Conservation (phyloP, 1,140 invertebrate species). For the Pogonus chalceus region DNA sequence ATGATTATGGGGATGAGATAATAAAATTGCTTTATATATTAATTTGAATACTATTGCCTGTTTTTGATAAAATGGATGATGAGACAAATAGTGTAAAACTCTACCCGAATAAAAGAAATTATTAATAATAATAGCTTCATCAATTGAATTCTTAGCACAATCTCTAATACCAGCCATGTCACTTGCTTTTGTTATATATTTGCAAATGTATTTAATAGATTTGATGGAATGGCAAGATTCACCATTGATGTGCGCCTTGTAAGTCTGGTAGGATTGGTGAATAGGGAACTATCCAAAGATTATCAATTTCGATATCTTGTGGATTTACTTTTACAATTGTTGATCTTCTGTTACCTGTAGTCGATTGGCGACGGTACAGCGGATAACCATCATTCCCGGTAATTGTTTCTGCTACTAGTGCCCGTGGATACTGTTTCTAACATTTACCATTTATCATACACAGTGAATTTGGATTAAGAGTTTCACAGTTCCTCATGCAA, state of each 20-base stretch:
- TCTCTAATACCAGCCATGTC: too few species aligned
- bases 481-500: conserved; percentile 24
- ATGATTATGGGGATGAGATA: too few species aligned
- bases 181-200: too few species aligned
- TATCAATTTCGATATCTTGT: conserved; percentile 25
- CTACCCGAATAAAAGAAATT: too few species aligned
- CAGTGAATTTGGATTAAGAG: conserved; percentile 33
- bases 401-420: conserved; percentile 22
- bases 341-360: conserved; percentile 31
- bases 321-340: conserved; percentile 20
- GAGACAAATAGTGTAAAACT: too few species aligned
- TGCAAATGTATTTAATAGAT: conserved; percentile 33
- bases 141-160: too few species aligned
- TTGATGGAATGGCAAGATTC: conserved; percentile 32
- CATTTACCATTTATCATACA: conserved; percentile 35
- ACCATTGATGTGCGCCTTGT: conserved; percentile 32
- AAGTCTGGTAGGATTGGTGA: conserved; percentile 28
- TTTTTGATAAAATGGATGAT: too few species aligned
- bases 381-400: conserved; percentile 35
- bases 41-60: too few species aligned
- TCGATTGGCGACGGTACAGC: conserved; percentile 30
- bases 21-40: too few species aligned
- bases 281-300: conserved; percentile 35
- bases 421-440: conserved; percentile 25
- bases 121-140: too few species aligned